A percentile compares a stretch with the other conserved stretches of the same genome.
These are phyloP conservation scores for Steinernema khuongi DNA, from an alignment of 1,140 invertebrate genomes.

Conservation along the genomic window DNA sequence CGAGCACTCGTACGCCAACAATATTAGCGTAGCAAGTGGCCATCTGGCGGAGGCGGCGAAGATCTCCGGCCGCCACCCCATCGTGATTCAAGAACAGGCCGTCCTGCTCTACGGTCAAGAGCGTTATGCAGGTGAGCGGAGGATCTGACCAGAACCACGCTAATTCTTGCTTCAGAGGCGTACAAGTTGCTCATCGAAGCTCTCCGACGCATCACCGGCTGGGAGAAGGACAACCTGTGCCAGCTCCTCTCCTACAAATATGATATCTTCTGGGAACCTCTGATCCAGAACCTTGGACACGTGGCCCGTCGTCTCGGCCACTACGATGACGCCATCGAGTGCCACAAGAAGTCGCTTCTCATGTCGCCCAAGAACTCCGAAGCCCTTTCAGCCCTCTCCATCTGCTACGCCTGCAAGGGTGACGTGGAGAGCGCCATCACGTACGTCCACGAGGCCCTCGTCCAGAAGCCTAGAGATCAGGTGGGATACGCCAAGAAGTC, in stretches of 20 bases:
- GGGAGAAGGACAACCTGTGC: slow-evolving; percentile 1
- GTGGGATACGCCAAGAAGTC: neutral
- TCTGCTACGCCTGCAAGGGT: neutral
- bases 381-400: neutral
- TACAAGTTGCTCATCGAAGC: slow-evolving; percentile 29
- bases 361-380: neutral
- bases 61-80: slow-evolving; percentile 40
- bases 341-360: neutral
- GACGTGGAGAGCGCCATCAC: neutral
- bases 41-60: slow-evolving; percentile 42
- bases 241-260: slow-evolving; percentile 26
- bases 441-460: neutral
- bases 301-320: slow-evolving; percentile 33
- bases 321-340: slow-evolving; percentile 41
- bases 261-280: slow-evolving; percentile 48
- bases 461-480: neutral
- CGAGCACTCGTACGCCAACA: slow-evolving; percentile 47
- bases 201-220: neutral
- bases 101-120: slow-evolving; percentile 37
- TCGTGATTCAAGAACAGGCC: slow-evolving; percentile 46
- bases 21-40: slow-evolving; percentile 42
- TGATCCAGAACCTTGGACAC: slow-evolving; percentile 47
- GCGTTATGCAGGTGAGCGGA: slow-evolving; percentile 30
- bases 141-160: slow-evolving; percentile 4
- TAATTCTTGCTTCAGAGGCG: slow-evolving; percentile 35